Evolutionary conservation across 2,113 vertebrate species (phyloP), one percentile per base, ranked within the genome.

Genomic region (Elgaria multicarinata): DNA sequence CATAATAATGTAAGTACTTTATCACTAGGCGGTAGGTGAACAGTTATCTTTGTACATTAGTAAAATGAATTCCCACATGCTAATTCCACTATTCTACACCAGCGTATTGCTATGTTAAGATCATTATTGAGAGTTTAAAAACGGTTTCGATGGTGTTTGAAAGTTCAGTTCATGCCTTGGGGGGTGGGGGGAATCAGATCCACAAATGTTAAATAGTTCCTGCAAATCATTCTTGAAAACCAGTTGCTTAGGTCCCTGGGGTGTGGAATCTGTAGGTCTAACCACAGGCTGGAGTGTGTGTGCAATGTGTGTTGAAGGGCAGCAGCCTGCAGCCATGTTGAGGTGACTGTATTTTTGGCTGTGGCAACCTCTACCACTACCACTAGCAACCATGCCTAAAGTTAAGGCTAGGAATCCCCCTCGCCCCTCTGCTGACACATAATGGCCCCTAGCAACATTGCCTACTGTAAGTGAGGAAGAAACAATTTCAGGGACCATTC

Each of bases 1-100:
- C 99, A 99, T 95, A 99, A 99, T 94, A 99, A 97, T 14, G 99
- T 99, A 94, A 98, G 98, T 98, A 91, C 88, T 92, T 82, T 50
- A 18, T 53, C 67, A 66, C 53, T 67, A 2, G 33, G 1, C 50
- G 44, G 36, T 79, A 46, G 90, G 12, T 44, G 31, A 42, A 13
- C 16, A 69, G 42, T 84, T 71, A 46, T 74, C 26, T 82, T 82
- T 82, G 42, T 83, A 67, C 50, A 66, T 53, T 36, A 76, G 33
- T 67, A 50, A n/a, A 83, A 77, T 67, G 4, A 69, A 28, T 62
- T 53, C 58, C 20, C 12, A 22, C 16, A 36, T 80, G 50, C 31
- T n/a, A 55, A 20, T 8, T 36, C 6, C 6, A n/a, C 50, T 16
- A 55, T 80, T 55, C 31, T n/a, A 33, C 20, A 8, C 31, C 46